These are phyloP conservation scores for Cremastinae sp. DNA, from an alignment of 2,888 invertebrate genomes.

Conservation along the genomic window DNA sequence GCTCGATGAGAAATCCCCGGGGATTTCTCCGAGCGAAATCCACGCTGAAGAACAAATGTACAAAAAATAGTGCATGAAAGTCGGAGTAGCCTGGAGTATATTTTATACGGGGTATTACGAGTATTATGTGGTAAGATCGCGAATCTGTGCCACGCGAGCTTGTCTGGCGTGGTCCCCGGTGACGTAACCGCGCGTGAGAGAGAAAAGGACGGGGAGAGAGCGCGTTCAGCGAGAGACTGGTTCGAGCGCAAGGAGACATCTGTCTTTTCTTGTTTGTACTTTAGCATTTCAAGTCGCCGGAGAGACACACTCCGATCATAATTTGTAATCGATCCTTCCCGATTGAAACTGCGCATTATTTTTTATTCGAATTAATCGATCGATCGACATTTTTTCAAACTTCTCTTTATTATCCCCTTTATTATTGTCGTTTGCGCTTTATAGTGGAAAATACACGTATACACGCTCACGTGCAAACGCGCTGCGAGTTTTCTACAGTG, in stretches of 20 bases:
- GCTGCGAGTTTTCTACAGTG: slow-evolving; percentile 58
- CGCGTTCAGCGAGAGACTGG: slow-evolving; percentile 43
- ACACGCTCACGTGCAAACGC: slow-evolving; percentile 13
- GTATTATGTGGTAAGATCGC: slow-evolving; percentile 58
- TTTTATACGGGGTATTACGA: slow-evolving; percentile 40
- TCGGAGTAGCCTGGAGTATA: slow-evolving; percentile 6
- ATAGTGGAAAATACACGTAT: slow-evolving; percentile 25
- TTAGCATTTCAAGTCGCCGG: not conserved
- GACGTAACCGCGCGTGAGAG: slow-evolving; percentile 71
- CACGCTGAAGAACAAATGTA: slow-evolving; percentile 40
- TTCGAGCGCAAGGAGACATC: slow-evolving; percentile 57
- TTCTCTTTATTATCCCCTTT: no score
- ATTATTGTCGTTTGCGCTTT: not conserved
- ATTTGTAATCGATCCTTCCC: slow-evolving; percentile 29
- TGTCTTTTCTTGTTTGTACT: slow-evolving; percentile 68
- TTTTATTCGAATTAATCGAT: slow-evolving; percentile 34
- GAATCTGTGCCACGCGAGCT: slow-evolving; percentile 72
- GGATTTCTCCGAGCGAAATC: slow-evolving; percentile 53
- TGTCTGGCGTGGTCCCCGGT: slow-evolving; percentile 71
- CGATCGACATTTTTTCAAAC: not conserved
- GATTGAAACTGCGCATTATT: slow-evolving; percentile 26
- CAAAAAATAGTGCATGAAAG: slow-evolving; percentile 18
- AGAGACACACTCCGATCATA: slow-evolving; percentile 25
- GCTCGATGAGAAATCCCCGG: slow-evolving; percentile 43
- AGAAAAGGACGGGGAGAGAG: slow-evolving; percentile 33